Conservation (phyloP, 2,113 vertebrate species). For the Mus pahari region DNA sequence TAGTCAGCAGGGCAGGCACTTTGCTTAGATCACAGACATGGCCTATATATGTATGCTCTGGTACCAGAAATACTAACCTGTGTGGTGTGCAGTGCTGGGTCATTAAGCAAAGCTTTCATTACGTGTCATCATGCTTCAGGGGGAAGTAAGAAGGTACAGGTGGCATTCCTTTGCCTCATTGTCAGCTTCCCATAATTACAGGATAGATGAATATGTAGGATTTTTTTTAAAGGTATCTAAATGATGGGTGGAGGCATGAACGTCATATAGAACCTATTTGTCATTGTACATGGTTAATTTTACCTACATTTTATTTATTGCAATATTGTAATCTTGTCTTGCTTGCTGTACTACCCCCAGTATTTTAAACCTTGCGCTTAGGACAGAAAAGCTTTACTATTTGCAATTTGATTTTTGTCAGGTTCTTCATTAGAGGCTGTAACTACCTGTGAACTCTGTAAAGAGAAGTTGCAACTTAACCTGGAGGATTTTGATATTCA, state of each 20-base stretch:
- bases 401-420: conserved; percentile 75
- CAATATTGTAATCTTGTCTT: not conserved
- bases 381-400: not conserved
- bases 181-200: not conserved
- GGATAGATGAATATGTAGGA: conserved; percentile 11
- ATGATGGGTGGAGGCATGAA: conserved; percentile 1
- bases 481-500: conserved; percentile 98
- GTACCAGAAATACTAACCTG: not conserved
- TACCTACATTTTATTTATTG: not conserved
- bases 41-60: not conserved
- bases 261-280: not conserved
- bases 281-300: conserved; percentile 25
- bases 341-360: not conserved
- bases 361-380: conserved; percentile 27
- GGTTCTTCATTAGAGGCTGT: conserved; percentile 95
- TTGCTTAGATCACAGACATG: not conserved
- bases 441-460: conserved; percentile 98
- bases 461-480: conserved; percentile 96
- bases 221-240: not conserved
- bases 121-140: not conserved
- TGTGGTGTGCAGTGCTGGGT: not conserved
- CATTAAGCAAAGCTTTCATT: conserved; percentile 53
- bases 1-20: not conserved
- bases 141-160: conserved; percentile 37
- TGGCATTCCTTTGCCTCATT: conserved; percentile 39